phyloP scores from a whole-genome alignment of 2,113 vertebrate genomes.

The Candoia aspera region DNA sequence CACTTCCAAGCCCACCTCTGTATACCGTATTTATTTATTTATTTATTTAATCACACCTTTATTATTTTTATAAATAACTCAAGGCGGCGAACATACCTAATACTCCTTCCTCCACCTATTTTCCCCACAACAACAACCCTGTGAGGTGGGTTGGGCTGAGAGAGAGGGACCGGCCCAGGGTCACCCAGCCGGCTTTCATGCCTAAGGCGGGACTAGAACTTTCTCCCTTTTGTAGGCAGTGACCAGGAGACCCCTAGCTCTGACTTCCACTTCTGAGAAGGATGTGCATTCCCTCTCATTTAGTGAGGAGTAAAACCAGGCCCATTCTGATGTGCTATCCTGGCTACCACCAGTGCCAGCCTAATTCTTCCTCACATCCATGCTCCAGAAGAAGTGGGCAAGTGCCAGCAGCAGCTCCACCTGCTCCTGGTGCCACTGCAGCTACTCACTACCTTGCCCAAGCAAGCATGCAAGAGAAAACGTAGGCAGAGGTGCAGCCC shows the following conservation, averaged over 20 bases:
- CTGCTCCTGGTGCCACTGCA: background rate
- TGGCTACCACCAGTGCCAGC: too few species aligned
- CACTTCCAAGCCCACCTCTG: background rate
- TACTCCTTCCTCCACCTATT: too few species aligned
- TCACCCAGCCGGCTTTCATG: too few species aligned
- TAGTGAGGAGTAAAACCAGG: background rate
- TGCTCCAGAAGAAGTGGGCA: background rate
- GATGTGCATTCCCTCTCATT: background rate
- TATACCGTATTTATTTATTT: background rate
- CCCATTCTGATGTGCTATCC: background rate
- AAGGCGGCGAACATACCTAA: too few species aligned
- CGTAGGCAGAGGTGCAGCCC: too few species aligned
- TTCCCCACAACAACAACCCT: too few species aligned
- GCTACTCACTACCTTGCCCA: background rate
- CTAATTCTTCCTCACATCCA: background rate
- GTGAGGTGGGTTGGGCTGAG: too few species aligned
- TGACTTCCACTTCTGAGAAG: background rate
- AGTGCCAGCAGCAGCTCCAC: background rate
- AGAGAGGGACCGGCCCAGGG: too few species aligned
- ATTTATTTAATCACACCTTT: too few species aligned
- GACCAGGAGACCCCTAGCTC: background rate
- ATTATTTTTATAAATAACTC: too few species aligned
- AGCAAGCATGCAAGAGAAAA: background rate
- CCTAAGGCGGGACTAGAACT: too few species aligned
- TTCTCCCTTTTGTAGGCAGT: background rate